Evolutionary conservation across 2,888 invertebrate genomes (phyloP).

Genomic region (Flexamia atlantica): DNA sequence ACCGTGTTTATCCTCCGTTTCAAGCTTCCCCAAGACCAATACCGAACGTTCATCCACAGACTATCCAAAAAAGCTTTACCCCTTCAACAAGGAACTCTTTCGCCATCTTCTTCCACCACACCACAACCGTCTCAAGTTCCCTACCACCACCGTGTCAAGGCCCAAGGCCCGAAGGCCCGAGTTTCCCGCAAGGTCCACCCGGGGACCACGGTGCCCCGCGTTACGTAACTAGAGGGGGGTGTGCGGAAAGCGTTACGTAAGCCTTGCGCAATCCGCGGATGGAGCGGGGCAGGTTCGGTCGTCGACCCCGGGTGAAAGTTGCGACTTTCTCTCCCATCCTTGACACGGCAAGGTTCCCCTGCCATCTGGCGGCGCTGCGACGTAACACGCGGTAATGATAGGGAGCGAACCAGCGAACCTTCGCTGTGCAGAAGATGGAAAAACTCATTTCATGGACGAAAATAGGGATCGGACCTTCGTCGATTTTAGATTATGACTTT

Average conservation of each 20-base stretch:
- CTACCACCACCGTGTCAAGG: background rate
- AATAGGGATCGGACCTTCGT: too few relatives aligned
- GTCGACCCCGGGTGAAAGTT: slow-evolving; percentile 32
- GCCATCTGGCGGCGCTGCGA: slow-evolving; percentile 15
- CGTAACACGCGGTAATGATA: slow-evolving; percentile 16
- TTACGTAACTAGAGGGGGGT: background rate
- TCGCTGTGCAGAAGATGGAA: too few relatives aligned
- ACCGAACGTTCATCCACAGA: too few relatives aligned
- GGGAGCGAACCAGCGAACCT: too few relatives aligned
- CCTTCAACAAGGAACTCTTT: too few relatives aligned
- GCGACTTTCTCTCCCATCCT: slow-evolving; percentile 35
- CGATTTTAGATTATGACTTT: too few relatives aligned
- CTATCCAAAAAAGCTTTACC: too few relatives aligned
- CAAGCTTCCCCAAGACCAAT: too few relatives aligned
- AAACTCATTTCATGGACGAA: too few relatives aligned
- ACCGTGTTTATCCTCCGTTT: too few relatives aligned
- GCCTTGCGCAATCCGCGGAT: slow-evolving; percentile 25
- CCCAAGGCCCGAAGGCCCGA: background rate
- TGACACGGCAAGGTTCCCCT: slow-evolving; percentile 29
- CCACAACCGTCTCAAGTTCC: too few relatives aligned
- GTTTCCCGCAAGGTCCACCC: slow-evolving; percentile 6
- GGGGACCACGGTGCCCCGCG: background rate
- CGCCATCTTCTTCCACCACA: too few relatives aligned
- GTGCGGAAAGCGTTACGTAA: slow-evolving; percentile 40
- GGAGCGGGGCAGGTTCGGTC: slow-evolving; percentile 24